Evolutionary conservation across 2,797 vertebrate genomes (phyloP).

Genomic region (Lacerta agilis): DNA sequence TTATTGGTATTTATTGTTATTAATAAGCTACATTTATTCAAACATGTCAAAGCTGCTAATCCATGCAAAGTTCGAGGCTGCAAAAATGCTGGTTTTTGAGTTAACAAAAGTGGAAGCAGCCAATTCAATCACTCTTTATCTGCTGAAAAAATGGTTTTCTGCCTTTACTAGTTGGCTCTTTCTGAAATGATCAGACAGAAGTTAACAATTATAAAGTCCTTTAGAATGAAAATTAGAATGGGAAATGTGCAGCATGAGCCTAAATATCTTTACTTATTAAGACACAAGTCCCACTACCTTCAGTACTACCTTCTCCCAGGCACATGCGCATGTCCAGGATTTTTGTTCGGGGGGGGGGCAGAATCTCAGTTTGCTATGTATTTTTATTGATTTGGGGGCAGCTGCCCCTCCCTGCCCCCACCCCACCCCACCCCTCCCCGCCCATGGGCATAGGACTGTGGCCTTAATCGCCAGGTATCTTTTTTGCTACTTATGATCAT

Average conservation of each 20-base stretch:
- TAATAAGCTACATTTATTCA: constrained; percentile 62
- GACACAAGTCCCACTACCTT: background rate
- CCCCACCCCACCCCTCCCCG: too few relatives aligned
- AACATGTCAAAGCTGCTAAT: constrained; percentile 51
- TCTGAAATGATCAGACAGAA: background rate
- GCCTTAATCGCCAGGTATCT: background rate
- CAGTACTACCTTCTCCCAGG: background rate
- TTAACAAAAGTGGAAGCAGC: constrained; percentile 46
- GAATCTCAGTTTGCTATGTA: too few relatives aligned
- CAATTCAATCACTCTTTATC: constrained; percentile 34
- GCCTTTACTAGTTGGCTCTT: constrained; percentile 19
- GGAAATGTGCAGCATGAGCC: background rate
- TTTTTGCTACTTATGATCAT: background rate
- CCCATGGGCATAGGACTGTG: too few relatives aligned
- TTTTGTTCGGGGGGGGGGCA: too few relatives aligned
- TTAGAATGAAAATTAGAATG: constrained; percentile 2
- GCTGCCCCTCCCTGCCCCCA: too few relatives aligned
- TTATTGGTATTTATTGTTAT: constrained; percentile 30
- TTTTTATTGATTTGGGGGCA: too few relatives aligned
- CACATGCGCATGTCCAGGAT: too few relatives aligned
- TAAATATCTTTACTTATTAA: background rate
- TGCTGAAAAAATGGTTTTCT: constrained; percentile 28
- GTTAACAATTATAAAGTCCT: constrained; percentile 17
- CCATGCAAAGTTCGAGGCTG: constrained; percentile 33
- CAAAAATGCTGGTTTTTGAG: constrained; percentile 27